These are phyloP conservation scores for Trichomalopsis sarcophagae DNA, from an alignment of 1,140 invertebrate genomes.

Conservation along the genomic window DNA sequence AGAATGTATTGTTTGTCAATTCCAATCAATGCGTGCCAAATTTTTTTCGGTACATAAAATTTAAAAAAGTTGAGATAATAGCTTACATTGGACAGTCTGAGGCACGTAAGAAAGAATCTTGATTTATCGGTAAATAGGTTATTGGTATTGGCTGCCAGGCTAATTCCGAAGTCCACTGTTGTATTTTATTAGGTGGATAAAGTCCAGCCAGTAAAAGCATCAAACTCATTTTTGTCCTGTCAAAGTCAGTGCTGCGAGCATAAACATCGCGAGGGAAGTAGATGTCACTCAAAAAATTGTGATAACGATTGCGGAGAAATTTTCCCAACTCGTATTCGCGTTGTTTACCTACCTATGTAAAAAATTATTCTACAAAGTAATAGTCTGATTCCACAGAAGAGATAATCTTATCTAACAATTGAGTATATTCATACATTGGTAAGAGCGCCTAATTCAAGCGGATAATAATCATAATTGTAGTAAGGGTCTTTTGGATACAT, in stretches of 20 bases:
- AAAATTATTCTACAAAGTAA: neutral
- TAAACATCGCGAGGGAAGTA: constrained; percentile 73
- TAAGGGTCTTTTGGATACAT: constrained; percentile 72
- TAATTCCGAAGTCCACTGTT: constrained; percentile 72
- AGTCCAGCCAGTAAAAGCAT: constrained; percentile 76
- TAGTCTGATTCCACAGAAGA: too few species aligned
- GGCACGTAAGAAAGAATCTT: constrained; percentile 57
- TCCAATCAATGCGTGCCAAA: constrained; percentile 62
- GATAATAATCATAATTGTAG: constrained; percentile 58
- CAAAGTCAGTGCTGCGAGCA: constrained; percentile 72
- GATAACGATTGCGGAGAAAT: constrained; percentile 75
- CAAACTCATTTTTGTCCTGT: constrained; percentile 78
- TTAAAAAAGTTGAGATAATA: neutral
- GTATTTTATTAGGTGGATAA: constrained; percentile 72
- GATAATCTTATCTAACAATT: too few species aligned
- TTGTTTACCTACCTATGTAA: constrained; percentile 64
- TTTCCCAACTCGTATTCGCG: constrained; percentile 75
- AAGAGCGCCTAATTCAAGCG: constrained; percentile 74
- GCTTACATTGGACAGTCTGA: constrained; percentile 40
- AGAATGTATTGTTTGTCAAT: too few species aligned
- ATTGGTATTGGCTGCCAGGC: constrained; percentile 66
- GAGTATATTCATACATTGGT: constrained; percentile 72
- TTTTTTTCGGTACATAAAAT: too few species aligned
- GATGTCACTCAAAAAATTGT: constrained; percentile 71
- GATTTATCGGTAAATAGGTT: constrained; percentile 51